Evolutionary conservation across 2,888 invertebrate genomes (phyloP), one percentile per base, ranked within the genome.

Genomic region (Acleris holmiana): DNA sequence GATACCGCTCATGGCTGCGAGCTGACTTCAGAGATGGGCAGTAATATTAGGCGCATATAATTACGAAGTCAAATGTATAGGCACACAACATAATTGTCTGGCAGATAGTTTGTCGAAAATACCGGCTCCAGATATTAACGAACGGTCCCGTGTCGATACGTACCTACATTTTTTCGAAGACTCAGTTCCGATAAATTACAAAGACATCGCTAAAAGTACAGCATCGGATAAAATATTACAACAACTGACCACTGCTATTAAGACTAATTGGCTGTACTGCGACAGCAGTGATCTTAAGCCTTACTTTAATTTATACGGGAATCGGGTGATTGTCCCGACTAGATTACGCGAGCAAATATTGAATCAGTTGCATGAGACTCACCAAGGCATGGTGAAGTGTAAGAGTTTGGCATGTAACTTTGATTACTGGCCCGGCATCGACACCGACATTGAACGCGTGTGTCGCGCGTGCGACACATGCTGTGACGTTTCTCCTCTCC

Each of bases 181-280:
- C 13, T 41, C 41, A 4, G 15, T 15, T 41, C 41, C 41, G 15
- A 15, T 41, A 15, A 15, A 41, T 41, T 41, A 13, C 15, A 41
- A 41, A 15, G 41, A 41, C 3, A 41, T 41, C 8, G 41, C 41
- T 15, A 41, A 41, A 15, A 15, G 13, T 7, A 41, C 41, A 13
- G 3, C 41, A 6, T 15, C 3, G 4, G 41, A 41, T 15, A 15
- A 3, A 15, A 15, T 41, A 15, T 41, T 41, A 41, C 41, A 41
- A 10, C 41, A 10, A 15, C 13, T 41, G 13, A 49, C 18, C 7
- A 21, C 17, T 21, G 49, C 49, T 7, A 49, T 49, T 15, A 23
- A 23, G 15, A 49, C 49, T 10, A 49, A 49, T 49, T 49, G 49
- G 49, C 15, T 49, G 23, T 49, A 49, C 25, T 49, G 49, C 15